Base-by-base conservation (phyloP, 35 echinoderm and acorn worm species). In the Patiria miniata region DNA sequence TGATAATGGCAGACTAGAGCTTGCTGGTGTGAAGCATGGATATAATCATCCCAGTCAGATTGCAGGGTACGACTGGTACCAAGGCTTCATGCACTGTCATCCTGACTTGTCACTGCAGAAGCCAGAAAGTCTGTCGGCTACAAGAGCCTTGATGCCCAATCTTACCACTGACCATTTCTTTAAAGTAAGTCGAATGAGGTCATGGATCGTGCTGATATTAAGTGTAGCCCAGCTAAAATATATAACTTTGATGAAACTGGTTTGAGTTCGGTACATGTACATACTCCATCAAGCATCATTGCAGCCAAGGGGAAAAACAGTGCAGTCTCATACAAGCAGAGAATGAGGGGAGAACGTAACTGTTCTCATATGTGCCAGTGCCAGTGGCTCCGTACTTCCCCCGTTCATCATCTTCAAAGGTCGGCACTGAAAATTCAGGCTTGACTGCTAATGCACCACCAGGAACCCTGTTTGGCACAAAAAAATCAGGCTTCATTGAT, bases 371-470 rank as follows among this genome's bases (percentile, higher is more conserved):
- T 81, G 42, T n/a, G 21, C 40, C 22, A 82, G 58, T 55, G 86
- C 78, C 36, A 10, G 23, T 28, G 86, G 86, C 10, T 52, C 0
- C 80, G 32, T 83, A 10, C 86, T 81, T 52, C 86, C 86, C 15
- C 73, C 86, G 18, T 81, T 88, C 78, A 88, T 88, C 19, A 88
- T 87, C 28, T 87, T 87, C 30, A 88, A 58, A 22, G 86, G 77
- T n/a, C 40, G 86, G 30, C 82, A 36, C 16, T 39, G n/a, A 87
- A 52, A 51, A 36, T 58, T 58, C 36, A 79, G 54, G 83, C 22
- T 52, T 91, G 32, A 84, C 83, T 54, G 78, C 28, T 36, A 91
- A 91, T 79, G 89, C 89, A 15, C 89, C 83, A 86, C 36, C 89
- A 50, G 82, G 81, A 68, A 90, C 89, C 21, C 42, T 86, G 19